Base-by-base conservation (phyloP, 2,888 invertebrate genomes). In the Nomada flava region DNA sequence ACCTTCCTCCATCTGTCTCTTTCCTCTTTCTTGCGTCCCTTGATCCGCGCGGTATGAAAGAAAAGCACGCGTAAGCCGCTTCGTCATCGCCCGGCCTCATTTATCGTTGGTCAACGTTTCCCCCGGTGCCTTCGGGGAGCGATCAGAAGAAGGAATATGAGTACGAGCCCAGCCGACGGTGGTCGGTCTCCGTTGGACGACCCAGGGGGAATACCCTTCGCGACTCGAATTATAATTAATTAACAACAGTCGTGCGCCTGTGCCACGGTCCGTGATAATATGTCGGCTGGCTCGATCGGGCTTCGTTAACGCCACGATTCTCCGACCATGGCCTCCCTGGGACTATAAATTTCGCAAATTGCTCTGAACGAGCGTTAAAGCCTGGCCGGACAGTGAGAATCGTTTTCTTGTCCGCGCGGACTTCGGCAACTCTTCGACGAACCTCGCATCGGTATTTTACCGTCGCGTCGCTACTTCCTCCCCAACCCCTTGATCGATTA, bases 71-170 rank as follows among this genome's bases (percentile, higher is more conserved):
- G 82, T 79, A 84, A 78, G 83, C 76, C 82, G 89, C 89, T 88
- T 89, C 90, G 90, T 91, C 91, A 91, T 83, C 83, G 72, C 79
- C 73, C 84, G 85, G 78, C 88, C 89, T 90, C 90, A 87, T 91
- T 90, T 90, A 90, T 91, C 84, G 79, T 84, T 71, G 15, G 42
- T 63, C 79, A 84, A 84, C 69, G 76, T 71, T 77, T 76, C 75
- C 76, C 50, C 53, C 67, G 69, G 36, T 42, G 52, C 23, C 55
- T 20, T 53, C 42, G 44, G 23, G 29, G 2, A n/a, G 23, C 26
- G 36, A 76, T 69, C 65, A 29, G 71, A 64, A 59, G 68, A 64
- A 67, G 57, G 67, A 72, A 70, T 53, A 70, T 47, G 70, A 60
- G 18, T 11, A n/a, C 23, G 36, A 42, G 47, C 5, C 36, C 20